Conservation (phyloP, 2,797 vertebrate species). For the Uromys caudimaculatus region DNA sequence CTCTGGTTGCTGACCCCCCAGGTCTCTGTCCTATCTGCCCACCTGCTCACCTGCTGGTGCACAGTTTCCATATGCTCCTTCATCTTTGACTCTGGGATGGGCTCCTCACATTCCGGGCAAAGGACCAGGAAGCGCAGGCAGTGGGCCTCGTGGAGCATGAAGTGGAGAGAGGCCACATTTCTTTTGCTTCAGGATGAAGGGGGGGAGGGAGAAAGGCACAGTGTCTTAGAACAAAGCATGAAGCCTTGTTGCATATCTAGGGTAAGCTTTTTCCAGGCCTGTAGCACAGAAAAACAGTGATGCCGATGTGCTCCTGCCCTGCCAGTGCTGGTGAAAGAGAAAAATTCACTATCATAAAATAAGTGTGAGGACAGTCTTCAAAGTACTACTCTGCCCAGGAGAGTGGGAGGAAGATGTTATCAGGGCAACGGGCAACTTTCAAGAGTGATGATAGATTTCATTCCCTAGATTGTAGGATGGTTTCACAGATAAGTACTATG, state of each 20-base stretch:
- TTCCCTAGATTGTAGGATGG: background rate
- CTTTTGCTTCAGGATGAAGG: constrained; percentile 85
- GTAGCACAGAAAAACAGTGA: background rate
- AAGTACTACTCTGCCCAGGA: rapidly evolving
- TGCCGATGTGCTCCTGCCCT: too few species aligned
- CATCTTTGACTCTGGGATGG: constrained; percentile 84
- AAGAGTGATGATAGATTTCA: background rate
- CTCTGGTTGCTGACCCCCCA: background rate
- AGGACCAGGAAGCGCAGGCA: constrained; percentile 89
- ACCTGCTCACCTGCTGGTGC: constrained; percentile 79
- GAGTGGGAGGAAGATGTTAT: background rate
- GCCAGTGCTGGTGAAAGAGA: background rate
- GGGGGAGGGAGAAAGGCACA: background rate
- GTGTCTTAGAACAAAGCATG: background rate
- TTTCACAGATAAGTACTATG: background rate
- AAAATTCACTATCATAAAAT: background rate
- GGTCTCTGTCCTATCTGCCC: background rate
- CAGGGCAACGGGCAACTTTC: background rate
- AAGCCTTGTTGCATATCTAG: background rate
- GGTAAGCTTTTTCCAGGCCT: background rate
- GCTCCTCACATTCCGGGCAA: constrained; percentile 89
- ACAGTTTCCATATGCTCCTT: constrained; percentile 82
- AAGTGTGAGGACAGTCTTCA: background rate
- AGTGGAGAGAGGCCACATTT: constrained; percentile 87
- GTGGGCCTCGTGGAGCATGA: constrained; percentile 90